phyloP scores from a whole-genome alignment of 2,888 invertebrate genomes.

The Sericinus montela region DNA sequence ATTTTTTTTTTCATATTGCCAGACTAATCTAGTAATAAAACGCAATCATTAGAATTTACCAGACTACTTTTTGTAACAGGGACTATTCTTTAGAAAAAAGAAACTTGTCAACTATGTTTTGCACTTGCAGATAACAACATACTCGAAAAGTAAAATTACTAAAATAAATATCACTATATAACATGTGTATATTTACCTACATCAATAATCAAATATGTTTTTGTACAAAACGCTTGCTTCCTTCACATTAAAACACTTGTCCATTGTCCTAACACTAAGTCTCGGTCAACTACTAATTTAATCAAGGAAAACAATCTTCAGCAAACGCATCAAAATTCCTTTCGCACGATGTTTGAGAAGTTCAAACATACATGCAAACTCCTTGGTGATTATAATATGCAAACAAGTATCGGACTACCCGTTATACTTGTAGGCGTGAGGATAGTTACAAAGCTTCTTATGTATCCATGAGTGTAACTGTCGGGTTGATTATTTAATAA shows the following conservation, averaged over 20 bases:
- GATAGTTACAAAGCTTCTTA: constrained; percentile 5
- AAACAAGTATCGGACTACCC: constrained; percentile 28
- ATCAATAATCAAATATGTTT: background rate
- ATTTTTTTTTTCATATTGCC: no score
- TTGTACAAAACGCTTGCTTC: background rate
- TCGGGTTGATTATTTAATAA: background rate
- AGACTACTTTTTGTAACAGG: no score
- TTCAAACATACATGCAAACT: constrained; percentile 31
- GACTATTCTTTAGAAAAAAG: no score
- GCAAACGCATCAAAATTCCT: constrained; percentile 22
- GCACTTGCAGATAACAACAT: no score
- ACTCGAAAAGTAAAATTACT: no score
- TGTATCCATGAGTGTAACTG: background rate
- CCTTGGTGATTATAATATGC: constrained; percentile 34
- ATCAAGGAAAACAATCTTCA: constrained; percentile 21
- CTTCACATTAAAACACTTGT: background rate
- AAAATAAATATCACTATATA: no score
- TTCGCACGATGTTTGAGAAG: constrained; percentile 23
- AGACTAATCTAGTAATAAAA: no score
- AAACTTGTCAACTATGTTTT: no score
- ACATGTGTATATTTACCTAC: background rate
- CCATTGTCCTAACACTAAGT: background rate
- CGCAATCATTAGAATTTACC: no score
- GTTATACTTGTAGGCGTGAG: constrained; percentile 27
- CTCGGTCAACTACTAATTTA: constrained; percentile 19